These are phyloP conservation scores for Sycobia sp. DNA, from an alignment of 1,140 invertebrate species.

Conservation along the genomic window DNA sequence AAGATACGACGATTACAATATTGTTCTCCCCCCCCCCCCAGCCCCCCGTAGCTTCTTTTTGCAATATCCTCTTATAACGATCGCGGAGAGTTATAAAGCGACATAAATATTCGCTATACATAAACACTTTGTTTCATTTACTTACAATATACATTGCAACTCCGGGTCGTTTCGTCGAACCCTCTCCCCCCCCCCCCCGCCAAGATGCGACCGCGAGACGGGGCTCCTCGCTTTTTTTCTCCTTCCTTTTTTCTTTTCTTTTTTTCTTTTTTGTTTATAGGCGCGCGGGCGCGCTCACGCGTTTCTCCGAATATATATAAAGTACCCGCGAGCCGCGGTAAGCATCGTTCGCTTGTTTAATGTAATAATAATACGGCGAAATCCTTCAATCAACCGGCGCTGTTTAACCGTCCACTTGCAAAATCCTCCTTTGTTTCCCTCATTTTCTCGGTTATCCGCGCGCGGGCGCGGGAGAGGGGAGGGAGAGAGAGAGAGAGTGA, in stretches of 20 bases:
- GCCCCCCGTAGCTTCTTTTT: too few species aligned
- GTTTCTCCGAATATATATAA: conserved; percentile 16
- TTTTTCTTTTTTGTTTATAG: neutral
- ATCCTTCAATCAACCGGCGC: conserved; percentile 16
- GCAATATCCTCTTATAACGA: too few species aligned
- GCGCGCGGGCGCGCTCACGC: too few species aligned
- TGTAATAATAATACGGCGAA: conserved; percentile 21
- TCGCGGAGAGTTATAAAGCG: too few species aligned
- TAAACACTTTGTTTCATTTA: neutral
- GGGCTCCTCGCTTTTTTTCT: too few species aligned
- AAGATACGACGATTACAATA: too few species aligned
- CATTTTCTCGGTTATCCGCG: neutral
- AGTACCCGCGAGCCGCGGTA: neutral
- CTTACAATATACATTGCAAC: neutral
- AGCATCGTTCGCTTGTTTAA: conserved; percentile 17
- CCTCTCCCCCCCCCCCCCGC: too few species aligned
- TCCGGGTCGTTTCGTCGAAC: neutral
- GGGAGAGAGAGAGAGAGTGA: too few species aligned
- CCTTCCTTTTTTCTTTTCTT: too few species aligned
- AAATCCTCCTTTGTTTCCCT: conserved; percentile 3
- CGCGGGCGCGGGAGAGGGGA: too few species aligned
- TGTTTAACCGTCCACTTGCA: neutral
- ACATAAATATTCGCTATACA: neutral
- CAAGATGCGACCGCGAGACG: too few species aligned
- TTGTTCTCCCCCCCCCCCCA: too few species aligned